These are phyloP conservation scores for Busseola fusca DNA, from an alignment of 2,888 invertebrate species.

Conservation along the genomic window DNA sequence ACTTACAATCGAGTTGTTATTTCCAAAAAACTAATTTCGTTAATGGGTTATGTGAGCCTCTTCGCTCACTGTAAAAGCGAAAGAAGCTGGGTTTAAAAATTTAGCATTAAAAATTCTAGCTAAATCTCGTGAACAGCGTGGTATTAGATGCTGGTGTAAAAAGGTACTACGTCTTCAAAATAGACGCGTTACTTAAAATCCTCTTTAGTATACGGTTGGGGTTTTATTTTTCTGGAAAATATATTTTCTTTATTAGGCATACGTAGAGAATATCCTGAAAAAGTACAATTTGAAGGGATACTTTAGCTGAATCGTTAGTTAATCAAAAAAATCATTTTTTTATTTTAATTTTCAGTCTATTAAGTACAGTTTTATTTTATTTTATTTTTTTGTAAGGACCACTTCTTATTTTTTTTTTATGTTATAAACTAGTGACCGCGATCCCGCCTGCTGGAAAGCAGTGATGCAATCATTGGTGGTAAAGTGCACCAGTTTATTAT, in stretches of 20 bases:
- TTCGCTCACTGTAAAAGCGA: slow-evolving; percentile 20
- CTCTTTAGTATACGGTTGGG: slow-evolving; percentile 14
- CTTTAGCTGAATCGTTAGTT: neutral
- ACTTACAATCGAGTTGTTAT: slow-evolving; percentile 2
- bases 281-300: neutral
- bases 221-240: slow-evolving; percentile 7
- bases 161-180: slow-evolving; percentile 45
- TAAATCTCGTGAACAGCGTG: slow-evolving; percentile 32
- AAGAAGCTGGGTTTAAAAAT: slow-evolving; percentile 39
- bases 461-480: no score
- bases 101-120: slow-evolving; percentile 37
- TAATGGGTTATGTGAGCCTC: slow-evolving; percentile 43
- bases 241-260: neutral
- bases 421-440: no score
- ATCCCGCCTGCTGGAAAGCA: no score
- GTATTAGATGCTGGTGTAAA: slow-evolving; percentile 36
- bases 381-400: neutral
- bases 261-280: neutral
- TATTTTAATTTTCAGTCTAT: neutral
- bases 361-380: no score
- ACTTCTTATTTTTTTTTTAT: no score
- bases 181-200: slow-evolving; percentile 42
- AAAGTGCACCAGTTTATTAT: no score
- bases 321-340: neutral
- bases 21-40: slow-evolving; percentile 45